Evolutionary conservation across 1,140 invertebrate genomes (phyloP).

Genomic region (Diachasmimorpha longicaudata): DNA sequence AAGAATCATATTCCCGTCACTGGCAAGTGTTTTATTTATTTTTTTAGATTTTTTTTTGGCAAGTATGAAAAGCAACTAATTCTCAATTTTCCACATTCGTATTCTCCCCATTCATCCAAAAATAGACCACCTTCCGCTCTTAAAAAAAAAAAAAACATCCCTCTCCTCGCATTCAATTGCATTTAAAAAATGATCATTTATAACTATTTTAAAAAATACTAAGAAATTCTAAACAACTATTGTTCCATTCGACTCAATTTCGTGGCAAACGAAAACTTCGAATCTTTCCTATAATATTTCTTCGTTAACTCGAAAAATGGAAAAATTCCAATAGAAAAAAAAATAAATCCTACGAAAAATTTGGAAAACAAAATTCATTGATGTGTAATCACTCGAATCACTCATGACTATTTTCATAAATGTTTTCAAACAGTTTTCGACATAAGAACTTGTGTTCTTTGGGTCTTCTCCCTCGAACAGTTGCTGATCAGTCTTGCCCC

Average conservation of each 20-base stretch:
- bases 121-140: not conserved
- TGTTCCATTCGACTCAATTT: not conserved
- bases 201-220: slow-evolving; percentile 12
- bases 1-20: not conserved
- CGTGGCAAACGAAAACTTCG: not conserved
- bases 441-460: not conserved
- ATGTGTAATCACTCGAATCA: not conserved
- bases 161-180: not conserved
- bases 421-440: not conserved
- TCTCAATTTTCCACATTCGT: not conserved
- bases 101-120: not conserved
- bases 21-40: slow-evolving; percentile 1
- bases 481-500: slow-evolving; percentile 3
- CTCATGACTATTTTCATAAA: not conserved
- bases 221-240: not conserved
- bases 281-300: not conserved
- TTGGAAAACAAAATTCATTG: not conserved
- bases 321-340: not conserved
- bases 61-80: not conserved
- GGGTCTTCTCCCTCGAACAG: not conserved
- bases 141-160: not conserved
- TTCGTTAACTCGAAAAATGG: not conserved
- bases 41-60: not conserved
- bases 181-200: slow-evolving; percentile 1
- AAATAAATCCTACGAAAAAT: not conserved